Evolutionary conservation across 92 coral and sea anemone species (phyloP), one percentile per base, ranked within the genome.

Genomic region (Chrysogorgia sp.): DNA sequence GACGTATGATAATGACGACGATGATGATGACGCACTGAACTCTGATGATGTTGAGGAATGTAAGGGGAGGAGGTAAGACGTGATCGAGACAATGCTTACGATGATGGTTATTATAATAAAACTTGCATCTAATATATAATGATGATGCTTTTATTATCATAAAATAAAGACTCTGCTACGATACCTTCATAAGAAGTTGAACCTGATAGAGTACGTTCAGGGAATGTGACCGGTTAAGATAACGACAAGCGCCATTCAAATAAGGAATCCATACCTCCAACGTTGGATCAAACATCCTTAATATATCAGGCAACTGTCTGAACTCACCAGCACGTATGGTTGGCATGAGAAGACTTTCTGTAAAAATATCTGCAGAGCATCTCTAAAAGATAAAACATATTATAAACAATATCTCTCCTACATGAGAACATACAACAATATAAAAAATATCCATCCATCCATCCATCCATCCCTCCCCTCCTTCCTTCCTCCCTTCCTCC

Each of bases 181-280:
- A 37, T 86, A 96, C 99, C 97, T 87, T 96, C 97, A 96, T 96
- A 60, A 96, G 92, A 53, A 96, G 86, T 77, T 96, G 99, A 3
- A 92, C 66, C 68, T 92, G 97, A 64, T 92, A 92, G 29, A 96
- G 88, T 14, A 85, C 74, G 75, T 91, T 80, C n/a, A 86, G 91
- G 56, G 70, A 90, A 58, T 92, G 85, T 29, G 89, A 78, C 63
- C 88, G 85, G 70, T 84, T 91, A 24, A 96, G 84, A 71, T 83
- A 92, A 19, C 93, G 90, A 58, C 99, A 96, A 58, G 97, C 89
- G 13, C 96, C 99, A n/a, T 90, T 96, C 78, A 96, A 82, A 78
- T 96, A 87, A n/a, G 96, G 94, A 76, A 82, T 85, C 99, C 99
- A 96, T n/a, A 90, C 80, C 81, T 96, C 92, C 49, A 96, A 84